Conservation (phyloP, 2,797 vertebrate genomes). For the Poecilia picta region DNA sequence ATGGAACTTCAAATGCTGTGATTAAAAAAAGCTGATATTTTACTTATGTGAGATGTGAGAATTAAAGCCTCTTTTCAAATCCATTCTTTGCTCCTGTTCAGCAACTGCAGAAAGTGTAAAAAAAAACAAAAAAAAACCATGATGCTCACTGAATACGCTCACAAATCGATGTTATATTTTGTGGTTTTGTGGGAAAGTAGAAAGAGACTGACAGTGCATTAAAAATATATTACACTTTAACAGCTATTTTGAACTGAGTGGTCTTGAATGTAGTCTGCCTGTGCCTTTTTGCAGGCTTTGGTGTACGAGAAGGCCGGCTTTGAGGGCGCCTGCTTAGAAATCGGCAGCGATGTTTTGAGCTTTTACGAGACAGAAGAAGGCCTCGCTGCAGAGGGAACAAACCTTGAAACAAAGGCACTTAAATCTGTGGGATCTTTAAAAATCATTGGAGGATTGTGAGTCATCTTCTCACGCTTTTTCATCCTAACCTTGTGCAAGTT, state of each 20-base stretch:
- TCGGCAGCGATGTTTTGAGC: constrained; percentile 83
- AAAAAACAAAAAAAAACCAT: neutral
- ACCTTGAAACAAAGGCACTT: constrained; percentile 45
- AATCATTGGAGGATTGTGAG: constrained; percentile 93
- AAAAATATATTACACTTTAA: neutral
- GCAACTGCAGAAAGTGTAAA: neutral
- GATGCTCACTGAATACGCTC: neutral
- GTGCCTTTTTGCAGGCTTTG: constrained; percentile 76
- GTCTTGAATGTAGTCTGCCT: neutral
- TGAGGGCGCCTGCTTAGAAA: constrained; percentile 84
- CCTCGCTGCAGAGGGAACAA: constrained; percentile 19
- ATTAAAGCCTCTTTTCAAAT: constrained; percentile 4
- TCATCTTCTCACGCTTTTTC: constrained; percentile 40
- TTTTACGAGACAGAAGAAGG: constrained; percentile 60
- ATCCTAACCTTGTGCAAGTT: constrained; percentile 5
- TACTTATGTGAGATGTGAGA: constrained; percentile 1
- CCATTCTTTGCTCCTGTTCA: constrained; percentile 1
- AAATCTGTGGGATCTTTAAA: constrained; percentile 87
- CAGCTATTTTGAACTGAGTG: neutral
- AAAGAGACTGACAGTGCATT: neutral
- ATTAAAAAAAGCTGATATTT: neutral
- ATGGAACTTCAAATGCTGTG: constrained; percentile 9
- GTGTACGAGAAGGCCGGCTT: constrained; percentile 90
- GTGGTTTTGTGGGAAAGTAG: neutral
- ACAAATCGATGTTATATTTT: neutral